These are phyloP conservation scores for Musca vetustissima DNA, from an alignment of 1,140 invertebrate species.

Conservation along the genomic window DNA sequence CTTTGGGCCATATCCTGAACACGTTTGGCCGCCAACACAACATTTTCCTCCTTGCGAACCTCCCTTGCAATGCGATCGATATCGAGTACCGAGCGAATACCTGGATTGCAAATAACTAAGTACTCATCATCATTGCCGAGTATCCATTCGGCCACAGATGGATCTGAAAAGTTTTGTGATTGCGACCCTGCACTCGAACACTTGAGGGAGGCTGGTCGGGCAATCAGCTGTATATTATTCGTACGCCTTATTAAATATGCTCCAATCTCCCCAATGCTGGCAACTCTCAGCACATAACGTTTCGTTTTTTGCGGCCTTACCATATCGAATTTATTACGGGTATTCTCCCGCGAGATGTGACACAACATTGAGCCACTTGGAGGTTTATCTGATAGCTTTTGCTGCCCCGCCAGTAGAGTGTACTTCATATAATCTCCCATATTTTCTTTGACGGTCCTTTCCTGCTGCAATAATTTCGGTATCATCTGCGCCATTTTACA, in stretches of 20 bases:
- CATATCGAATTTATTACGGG: constrained; percentile 52
- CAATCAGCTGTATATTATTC: constrained; percentile 31
- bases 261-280: constrained; percentile 71
- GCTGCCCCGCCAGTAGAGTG: constrained; percentile 74
- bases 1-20: constrained; percentile 80
- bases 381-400: constrained; percentile 64
- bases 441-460: constrained; percentile 77
- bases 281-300: constrained; percentile 67
- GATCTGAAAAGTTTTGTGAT: constrained; percentile 64
- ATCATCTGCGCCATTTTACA: constrained; percentile 71
- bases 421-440: constrained; percentile 81
- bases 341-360: constrained; percentile 66
- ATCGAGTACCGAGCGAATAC: constrained; percentile 75
- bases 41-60: constrained; percentile 72
- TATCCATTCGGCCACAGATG: constrained; percentile 70
- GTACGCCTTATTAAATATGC: constrained; percentile 64
- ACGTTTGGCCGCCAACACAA: constrained; percentile 76
- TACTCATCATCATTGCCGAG: constrained; percentile 81
- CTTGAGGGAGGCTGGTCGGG: background rate
- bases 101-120: constrained; percentile 76
- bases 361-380: constrained; percentile 69
- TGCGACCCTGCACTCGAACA: background rate
- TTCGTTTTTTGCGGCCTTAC: constrained; percentile 52
- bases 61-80: constrained; percentile 74
- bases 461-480: constrained; percentile 74